Evolutionary conservation across 2,797 vertebrate genomes (phyloP).

Genomic region (Acropternis orthonyx): DNA sequence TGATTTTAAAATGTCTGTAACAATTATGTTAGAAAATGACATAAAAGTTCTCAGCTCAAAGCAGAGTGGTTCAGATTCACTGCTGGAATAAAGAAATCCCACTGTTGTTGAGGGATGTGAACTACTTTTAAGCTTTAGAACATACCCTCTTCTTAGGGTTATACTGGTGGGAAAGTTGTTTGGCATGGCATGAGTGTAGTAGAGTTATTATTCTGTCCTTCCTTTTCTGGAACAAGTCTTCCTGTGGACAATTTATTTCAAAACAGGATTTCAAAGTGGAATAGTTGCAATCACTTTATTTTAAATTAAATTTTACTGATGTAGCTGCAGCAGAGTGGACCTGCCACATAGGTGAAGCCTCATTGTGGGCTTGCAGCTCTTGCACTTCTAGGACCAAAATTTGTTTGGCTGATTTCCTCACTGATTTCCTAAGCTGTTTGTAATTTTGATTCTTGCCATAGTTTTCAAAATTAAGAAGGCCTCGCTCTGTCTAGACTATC

Average conservation of each 20-base stretch:
- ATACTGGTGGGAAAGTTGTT: not conserved
- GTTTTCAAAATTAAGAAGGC: not conserved
- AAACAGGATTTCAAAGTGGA: not conserved
- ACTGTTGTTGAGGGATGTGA: not conserved
- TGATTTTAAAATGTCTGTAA: not conserved
- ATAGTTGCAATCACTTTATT: not conserved
- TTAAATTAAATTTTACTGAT: not conserved
- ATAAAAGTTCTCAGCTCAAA: not conserved
- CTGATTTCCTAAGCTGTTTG: not conserved
- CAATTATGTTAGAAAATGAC: not conserved
- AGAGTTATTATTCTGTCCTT: not conserved
- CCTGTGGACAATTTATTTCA: not conserved
- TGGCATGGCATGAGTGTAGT: accelerated
- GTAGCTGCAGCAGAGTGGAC: not conserved
- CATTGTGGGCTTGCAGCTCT: not conserved
- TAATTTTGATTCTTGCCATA: not conserved
- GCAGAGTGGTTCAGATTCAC: not conserved
- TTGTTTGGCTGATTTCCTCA: not conserved
- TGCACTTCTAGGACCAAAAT: not conserved
- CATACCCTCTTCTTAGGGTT: not conserved
- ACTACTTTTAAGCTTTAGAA: not conserved
- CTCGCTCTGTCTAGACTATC: not conserved
- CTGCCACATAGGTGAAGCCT: not conserved
- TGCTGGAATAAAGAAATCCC: not conserved
- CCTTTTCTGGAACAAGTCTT: not conserved